These are phyloP conservation scores for Takifugu flavidus DNA, from an alignment of 2,113 vertebrate genomes.

Conservation along the genomic window DNA sequence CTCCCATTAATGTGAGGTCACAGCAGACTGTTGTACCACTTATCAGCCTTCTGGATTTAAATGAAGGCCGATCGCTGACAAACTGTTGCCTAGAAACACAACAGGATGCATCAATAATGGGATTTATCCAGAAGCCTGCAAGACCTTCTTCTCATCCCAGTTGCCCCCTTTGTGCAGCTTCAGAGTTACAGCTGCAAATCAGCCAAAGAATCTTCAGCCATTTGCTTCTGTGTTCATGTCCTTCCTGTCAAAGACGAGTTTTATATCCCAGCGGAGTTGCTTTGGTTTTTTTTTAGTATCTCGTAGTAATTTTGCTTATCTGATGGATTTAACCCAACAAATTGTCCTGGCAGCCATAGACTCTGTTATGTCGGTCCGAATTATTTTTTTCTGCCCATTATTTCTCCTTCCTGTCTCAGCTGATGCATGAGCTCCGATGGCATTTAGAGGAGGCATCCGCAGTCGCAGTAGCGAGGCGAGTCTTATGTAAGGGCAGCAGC, in stretches of 20 bases:
- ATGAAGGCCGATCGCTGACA: constrained; percentile 50
- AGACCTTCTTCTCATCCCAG: constrained; percentile 14
- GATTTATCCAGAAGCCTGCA: constrained; percentile 24
- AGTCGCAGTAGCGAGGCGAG: constrained; percentile 1
- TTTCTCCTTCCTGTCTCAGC: constrained; percentile 9
- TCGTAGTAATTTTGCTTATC: background rate
- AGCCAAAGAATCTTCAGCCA: constrained; percentile 10
- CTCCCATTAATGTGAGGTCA: constrained; percentile 55
- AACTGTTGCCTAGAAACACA: constrained; percentile 63
- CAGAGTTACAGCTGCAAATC: background rate
- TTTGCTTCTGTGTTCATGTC: background rate
- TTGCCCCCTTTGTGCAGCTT: constrained; percentile 17
- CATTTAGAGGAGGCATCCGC: constrained; percentile 41
- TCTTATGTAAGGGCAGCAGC: constrained; percentile 45
- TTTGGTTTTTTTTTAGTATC: background rate
- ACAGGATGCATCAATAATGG: constrained; percentile 45
- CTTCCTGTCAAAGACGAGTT: constrained; percentile 6
- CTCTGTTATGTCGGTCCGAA: background rate
- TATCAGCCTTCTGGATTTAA: constrained; percentile 59
- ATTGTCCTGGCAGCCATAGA: background rate
- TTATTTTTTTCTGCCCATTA: background rate
- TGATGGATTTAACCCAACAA: background rate
- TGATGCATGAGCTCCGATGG: constrained; percentile 27
- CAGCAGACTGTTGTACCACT: constrained; percentile 45
- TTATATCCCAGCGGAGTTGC: constrained; percentile 17